A percentile compares a stretch with the other conserved stretches of the same genome.
Evolutionary conservation across 2,113 vertebrate species (phyloP).

Genomic region (Bufo gargarizans): DNA sequence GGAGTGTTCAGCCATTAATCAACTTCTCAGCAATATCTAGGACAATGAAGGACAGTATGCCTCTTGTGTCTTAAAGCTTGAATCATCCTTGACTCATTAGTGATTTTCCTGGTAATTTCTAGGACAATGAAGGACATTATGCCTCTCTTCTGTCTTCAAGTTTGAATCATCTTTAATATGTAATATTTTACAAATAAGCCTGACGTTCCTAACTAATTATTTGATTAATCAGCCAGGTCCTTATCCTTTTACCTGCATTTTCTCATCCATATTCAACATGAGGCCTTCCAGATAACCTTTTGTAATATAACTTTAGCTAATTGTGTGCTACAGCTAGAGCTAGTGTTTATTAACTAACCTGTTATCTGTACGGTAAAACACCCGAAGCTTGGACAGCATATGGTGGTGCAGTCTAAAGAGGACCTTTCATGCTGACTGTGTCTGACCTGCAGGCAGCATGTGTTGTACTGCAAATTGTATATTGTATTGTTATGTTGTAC

Average conservation of each 20-base stretch:
- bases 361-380: background rate
- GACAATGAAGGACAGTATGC: background rate
- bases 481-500: too few species aligned
- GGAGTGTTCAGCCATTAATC: background rate
- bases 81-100: background rate
- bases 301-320: slow-evolving; percentile 16
- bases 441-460: too few species aligned
- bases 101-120: background rate
- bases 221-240: slow-evolving; percentile 12
- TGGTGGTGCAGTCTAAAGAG: background rate
- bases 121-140: background rate
- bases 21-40: slow-evolving; percentile 8
- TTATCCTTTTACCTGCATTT: background rate
- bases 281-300: slow-evolving; percentile 15
- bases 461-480: too few species aligned
- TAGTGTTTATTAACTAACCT: slow-evolving; percentile 27
- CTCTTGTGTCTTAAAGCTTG: background rate
- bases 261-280: slow-evolving; percentile 19
- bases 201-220: background rate
- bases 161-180: background rate
- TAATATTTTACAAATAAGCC: background rate
- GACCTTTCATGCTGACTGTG: too few species aligned
- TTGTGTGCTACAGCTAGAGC: background rate
- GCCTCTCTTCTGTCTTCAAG: background rate
- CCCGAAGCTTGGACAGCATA: background rate